Conservation (phyloP, 2,888 invertebrate species). For the Drosophila borborema region DNA sequence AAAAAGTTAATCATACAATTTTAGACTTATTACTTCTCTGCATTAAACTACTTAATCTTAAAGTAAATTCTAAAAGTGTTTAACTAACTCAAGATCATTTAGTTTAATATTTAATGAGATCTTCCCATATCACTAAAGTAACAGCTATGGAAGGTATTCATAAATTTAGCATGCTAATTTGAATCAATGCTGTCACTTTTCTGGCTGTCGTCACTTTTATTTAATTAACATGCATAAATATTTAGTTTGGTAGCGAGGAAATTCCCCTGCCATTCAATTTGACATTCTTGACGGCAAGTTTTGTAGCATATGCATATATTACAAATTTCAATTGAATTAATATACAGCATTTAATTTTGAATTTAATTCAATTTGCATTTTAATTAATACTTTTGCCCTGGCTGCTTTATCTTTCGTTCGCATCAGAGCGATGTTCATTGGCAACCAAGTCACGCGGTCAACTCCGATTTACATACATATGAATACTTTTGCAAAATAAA, state of each 20-base stretch:
- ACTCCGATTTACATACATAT: constrained; percentile 42
- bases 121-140: not conserved
- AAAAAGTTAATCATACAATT: not conserved
- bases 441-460: constrained; percentile 40
- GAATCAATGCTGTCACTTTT: not conserved
- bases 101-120: no score
- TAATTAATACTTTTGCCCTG: constrained; percentile 14
- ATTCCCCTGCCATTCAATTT: no score
- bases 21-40: not conserved
- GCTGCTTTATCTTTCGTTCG: constrained; percentile 2
- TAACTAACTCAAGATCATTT: not conserved
- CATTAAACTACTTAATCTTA: not conserved
- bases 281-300: not conserved
- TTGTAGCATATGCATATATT: constrained; percentile 4
- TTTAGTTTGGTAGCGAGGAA: no score
- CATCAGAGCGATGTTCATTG: constrained; percentile 13
- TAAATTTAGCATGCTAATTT: not conserved
- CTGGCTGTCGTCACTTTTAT: not conserved
- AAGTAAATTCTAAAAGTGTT: not conserved
- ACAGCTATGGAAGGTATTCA: not conserved
- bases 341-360: constrained; percentile 9
- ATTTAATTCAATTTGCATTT: constrained; percentile 34
- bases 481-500: constrained; percentile 39
- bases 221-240: no score
- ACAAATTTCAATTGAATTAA: constrained; percentile 5